Percentiles rank a stretch among this genome's conserved stretches.
Conservation (phyloP, 1,140 invertebrate species). For the Gerris buenoi region DNA sequence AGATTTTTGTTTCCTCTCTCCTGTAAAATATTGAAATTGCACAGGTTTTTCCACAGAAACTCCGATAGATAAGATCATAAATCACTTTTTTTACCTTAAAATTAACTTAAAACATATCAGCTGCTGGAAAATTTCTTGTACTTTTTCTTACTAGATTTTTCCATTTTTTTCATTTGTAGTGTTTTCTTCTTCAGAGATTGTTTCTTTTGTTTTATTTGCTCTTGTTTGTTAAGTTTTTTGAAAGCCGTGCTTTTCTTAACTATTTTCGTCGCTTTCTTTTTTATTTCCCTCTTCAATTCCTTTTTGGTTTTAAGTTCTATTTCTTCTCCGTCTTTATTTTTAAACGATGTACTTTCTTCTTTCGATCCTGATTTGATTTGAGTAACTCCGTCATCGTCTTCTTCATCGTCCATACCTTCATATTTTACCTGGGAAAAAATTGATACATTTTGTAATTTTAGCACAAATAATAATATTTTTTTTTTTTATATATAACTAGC, state of each 20-base stretch:
- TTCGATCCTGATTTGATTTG: slow-evolving; percentile 24
- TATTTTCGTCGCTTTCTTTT: slow-evolving; percentile 46
- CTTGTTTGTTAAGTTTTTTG: slow-evolving; percentile 50
- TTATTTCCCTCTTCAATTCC: slow-evolving; percentile 46
- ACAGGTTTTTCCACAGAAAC: too few relatives aligned
- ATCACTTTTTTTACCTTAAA: too few relatives aligned
- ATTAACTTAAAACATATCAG: too few relatives aligned
- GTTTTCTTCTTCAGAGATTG: slow-evolving; percentile 18
- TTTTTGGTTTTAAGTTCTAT: slow-evolving; percentile 45
- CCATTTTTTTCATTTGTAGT: slow-evolving; percentile 16
- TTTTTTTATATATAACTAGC: background rate
- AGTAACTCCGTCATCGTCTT: slow-evolving; percentile 23
- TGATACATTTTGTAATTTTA: background rate
- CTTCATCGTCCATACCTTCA: slow-evolving; percentile 29
- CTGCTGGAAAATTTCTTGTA: too few relatives aligned
- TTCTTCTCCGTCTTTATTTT: slow-evolving; percentile 23
- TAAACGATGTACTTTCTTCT: slow-evolving; percentile 31
- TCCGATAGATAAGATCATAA: too few relatives aligned
- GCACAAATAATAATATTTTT: background rate
- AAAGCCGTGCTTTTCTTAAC: slow-evolving; percentile 56
- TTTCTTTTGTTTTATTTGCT: slow-evolving; percentile 28
- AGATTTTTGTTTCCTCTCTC: too few relatives aligned
- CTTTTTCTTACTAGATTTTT: too few relatives aligned
- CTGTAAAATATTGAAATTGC: too few relatives aligned
- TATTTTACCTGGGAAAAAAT: slow-evolving; percentile 27